Conservation (phyloP, 2,797 vertebrate species). For the Gymnoscopelus braueri region DNA sequence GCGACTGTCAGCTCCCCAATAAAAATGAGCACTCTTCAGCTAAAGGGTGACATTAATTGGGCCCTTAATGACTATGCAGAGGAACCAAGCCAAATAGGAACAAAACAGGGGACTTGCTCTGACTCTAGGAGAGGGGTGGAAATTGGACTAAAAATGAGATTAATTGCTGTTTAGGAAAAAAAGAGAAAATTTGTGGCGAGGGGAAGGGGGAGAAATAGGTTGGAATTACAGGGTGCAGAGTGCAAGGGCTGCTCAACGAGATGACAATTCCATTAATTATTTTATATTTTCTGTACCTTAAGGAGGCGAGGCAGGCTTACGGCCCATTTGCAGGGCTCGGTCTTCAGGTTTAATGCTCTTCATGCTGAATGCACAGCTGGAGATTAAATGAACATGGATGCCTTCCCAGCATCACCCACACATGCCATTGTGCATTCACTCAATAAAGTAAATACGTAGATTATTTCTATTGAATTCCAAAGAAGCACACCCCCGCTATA, state of each 20-base stretch:
- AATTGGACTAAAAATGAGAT: constrained; percentile 99
- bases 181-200: constrained; percentile 92
- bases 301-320: constrained; percentile 46
- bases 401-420: constrained; percentile 26
- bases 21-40: constrained; percentile 99
- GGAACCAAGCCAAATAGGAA: constrained; percentile 99
- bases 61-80: constrained; percentile 99
- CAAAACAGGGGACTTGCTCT: constrained; percentile 99
- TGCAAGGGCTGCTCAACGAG: constrained; percentile 94
- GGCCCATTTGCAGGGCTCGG: constrained; percentile 41
- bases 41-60: constrained; percentile 99
- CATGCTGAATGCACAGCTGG: constrained; percentile 22
- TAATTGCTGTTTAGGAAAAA: constrained; percentile 99
- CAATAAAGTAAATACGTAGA: constrained; percentile 24
- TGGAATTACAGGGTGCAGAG: constrained; percentile 99
- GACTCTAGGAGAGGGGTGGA: constrained; percentile 98
- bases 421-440: constrained; percentile 11
- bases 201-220: constrained; percentile 94
- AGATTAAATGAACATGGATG: constrained; percentile 5
- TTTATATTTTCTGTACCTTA: constrained; percentile 87
- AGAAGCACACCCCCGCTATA: constrained; percentile 13
- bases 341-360: constrained; percentile 39
- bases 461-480: constrained; percentile 31
- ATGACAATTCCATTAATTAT: constrained; percentile 95
- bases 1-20: constrained; percentile 99